Evolutionary conservation across 2,888 invertebrate species (phyloP).

Genomic region (Thysanoteuthis rhombus): DNA sequence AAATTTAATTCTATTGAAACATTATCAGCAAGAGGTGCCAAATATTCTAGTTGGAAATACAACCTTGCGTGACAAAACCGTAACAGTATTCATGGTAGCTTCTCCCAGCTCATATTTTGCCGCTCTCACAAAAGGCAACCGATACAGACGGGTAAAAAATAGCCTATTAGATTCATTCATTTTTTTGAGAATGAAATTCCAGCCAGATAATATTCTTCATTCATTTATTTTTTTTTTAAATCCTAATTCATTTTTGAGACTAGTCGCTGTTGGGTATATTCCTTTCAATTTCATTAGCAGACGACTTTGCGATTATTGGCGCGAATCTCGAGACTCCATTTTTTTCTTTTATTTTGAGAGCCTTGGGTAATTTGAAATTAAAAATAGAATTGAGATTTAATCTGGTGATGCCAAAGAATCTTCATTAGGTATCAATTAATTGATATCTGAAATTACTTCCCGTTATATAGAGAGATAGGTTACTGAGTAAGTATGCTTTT

Average conservation of each 20-base stretch:
- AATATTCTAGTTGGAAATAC: background rate
- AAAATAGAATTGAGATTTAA: background rate
- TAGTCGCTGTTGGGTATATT: background rate
- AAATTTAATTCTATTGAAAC: background rate
- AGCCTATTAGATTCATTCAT: background rate
- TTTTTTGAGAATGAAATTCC: background rate
- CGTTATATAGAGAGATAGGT: background rate
- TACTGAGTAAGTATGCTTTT: background rate
- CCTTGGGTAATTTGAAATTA: background rate
- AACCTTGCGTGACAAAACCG: background rate
- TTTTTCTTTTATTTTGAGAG: background rate
- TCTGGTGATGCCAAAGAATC: background rate
- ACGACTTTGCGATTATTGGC: background rate
- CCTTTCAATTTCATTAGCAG: background rate
- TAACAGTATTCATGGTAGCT: background rate
- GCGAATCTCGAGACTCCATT: background rate
- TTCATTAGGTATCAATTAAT: constrained; percentile 12
- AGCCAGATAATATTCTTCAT: background rate
- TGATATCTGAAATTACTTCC: background rate
- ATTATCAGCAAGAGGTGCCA: background rate
- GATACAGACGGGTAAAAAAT: background rate
- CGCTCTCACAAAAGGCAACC: background rate
- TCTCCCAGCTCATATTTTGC: background rate
- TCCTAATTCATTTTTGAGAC: background rate
- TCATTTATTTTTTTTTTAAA: background rate